Conservation (phyloP, 2,113 vertebrate genomes). For the Pica pica region DNA sequence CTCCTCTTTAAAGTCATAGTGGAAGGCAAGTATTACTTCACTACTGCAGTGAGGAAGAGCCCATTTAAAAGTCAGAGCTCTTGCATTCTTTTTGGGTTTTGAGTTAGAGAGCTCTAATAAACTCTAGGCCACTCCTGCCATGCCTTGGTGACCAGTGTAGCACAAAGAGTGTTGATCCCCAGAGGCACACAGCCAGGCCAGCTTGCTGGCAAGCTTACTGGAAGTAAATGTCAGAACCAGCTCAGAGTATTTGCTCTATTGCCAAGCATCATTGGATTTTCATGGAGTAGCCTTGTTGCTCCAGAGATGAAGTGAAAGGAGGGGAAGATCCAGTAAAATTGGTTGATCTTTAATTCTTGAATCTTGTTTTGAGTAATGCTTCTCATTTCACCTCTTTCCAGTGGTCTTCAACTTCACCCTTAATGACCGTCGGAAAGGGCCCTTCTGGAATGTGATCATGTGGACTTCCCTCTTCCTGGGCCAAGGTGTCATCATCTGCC, state of each 20-base stretch:
- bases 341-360: neutral
- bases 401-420: slow-evolving; percentile 96
- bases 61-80: neutral
- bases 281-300: neutral
- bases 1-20: neutral
- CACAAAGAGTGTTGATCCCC: neutral
- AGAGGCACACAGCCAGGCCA: neutral
- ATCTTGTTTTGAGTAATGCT: neutral
- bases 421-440: slow-evolving; percentile 88
- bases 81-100: neutral
- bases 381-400: slow-evolving; percentile 30
- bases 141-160: neutral
- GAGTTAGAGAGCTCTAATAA: neutral
- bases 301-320: neutral
- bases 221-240: neutral
- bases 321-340: neutral
- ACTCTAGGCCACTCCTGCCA: neutral
- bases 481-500: slow-evolving; percentile 87
- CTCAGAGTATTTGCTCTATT: neutral
- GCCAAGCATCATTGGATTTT: neutral
- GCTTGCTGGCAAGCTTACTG: neutral
- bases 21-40: neutral
- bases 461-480: slow-evolving; percentile 93
- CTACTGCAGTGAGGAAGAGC: neutral
- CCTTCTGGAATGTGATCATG: slow-evolving; percentile 95